A percentile compares a stretch with the other conserved stretches of the same genome.
Evolutionary conservation across 2,888 invertebrate genomes (phyloP).

Genomic region (Thecocarcelia acutangulata): DNA sequence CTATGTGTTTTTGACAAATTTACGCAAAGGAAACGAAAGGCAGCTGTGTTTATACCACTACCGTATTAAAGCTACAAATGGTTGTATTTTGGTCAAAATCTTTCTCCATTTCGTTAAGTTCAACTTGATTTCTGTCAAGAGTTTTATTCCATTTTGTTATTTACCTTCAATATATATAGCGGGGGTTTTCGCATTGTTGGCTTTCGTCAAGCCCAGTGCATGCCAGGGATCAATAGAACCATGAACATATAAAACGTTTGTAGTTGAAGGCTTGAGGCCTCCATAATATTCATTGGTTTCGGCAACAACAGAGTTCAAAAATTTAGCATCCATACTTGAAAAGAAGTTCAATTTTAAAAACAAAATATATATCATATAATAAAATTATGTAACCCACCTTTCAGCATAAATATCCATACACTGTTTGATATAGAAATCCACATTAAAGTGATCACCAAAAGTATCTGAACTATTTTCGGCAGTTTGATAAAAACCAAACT

Average conservation of each 20-base stretch:
- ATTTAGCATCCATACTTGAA: slow-evolving; percentile 84
- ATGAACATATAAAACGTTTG: slow-evolving; percentile 91
- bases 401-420: slow-evolving; percentile 92
- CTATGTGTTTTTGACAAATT: too few species aligned
- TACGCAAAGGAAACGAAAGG: too few species aligned
- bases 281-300: slow-evolving; percentile 92
- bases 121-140: too few species aligned
- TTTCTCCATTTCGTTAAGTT: too few species aligned
- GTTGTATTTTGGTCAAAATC: too few species aligned
- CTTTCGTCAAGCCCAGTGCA: slow-evolving; percentile 87
- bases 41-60: too few species aligned
- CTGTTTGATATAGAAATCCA: slow-evolving; percentile 90
- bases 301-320: slow-evolving; percentile 84
- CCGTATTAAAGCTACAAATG: too few species aligned
- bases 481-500: slow-evolving; percentile 97
- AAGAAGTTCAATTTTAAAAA: background rate
- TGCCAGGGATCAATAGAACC: slow-evolving; percentile 96
- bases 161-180: slow-evolving; percentile 89
- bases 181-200: slow-evolving; percentile 83
- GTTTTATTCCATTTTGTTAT: background rate
- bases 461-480: slow-evolving; percentile 83
- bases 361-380: background rate
- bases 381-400: slow-evolving; percentile 82
- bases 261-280: slow-evolving; percentile 86
- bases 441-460: slow-evolving; percentile 89